Evolutionary conservation across 2,797 vertebrate species (phyloP).

Genomic region (Notoglanidium macrostoma): DNA sequence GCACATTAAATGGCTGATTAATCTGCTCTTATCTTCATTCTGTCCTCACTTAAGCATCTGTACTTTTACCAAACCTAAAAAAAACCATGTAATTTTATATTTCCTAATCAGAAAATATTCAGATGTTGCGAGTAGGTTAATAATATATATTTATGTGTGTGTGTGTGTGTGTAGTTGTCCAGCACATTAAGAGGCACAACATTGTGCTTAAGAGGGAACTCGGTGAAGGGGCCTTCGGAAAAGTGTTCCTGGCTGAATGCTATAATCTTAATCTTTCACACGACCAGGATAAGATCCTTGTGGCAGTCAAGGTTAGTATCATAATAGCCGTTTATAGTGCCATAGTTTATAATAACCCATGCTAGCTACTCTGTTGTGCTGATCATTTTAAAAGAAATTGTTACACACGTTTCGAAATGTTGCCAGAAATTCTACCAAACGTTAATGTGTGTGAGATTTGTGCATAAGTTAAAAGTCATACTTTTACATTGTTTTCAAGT

Average conservation of each 20-base stretch:
- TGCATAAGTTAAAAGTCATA: background rate
- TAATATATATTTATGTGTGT: background rate
- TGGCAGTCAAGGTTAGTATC: conserved; percentile 94
- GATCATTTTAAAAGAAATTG: background rate
- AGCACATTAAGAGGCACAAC: conserved; percentile 97
- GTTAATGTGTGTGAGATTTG: background rate
- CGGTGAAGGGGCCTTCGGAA: conserved; percentile 97
- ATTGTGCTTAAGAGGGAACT: conserved; percentile 96
- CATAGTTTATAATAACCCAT: background rate
- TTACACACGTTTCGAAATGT: background rate
- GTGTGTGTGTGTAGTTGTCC: conserved; percentile 82
- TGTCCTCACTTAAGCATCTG: conserved; percentile 46
- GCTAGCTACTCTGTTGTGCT: background rate
- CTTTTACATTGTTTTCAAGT: background rate
- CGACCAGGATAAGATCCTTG: conserved; percentile 94
- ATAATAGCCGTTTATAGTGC: background rate
- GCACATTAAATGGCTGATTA: conserved; percentile 52
- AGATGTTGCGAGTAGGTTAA: background rate
- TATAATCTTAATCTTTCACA: conserved; percentile 85
- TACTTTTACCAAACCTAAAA: background rate
- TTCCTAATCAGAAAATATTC: background rate
- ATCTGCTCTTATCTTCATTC: conserved; percentile 46
- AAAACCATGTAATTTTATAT: background rate
- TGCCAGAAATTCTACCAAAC: background rate
- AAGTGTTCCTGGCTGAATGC: conserved; percentile 96